A percentile compares a stretch with the other conserved stretches of the same genome.
phyloP scores from a whole-genome alignment of 2,113 vertebrate genomes.

The Corythaeola cristata region DNA sequence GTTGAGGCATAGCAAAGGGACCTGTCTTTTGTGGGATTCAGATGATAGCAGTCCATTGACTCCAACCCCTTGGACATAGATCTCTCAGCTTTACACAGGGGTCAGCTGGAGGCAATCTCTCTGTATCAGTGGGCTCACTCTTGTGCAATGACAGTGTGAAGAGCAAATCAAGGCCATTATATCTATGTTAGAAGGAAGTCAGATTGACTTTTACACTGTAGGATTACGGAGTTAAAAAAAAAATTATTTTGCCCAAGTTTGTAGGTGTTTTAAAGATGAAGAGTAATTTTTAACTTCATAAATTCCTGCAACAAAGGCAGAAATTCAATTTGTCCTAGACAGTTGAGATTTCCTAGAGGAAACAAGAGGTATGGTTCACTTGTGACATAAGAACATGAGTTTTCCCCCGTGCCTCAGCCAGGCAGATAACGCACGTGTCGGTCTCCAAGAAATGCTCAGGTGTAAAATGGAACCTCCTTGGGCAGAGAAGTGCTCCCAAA shows the following conservation, averaged over 20 bases:
- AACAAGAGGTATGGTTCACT: background rate
- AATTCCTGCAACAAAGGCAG: background rate
- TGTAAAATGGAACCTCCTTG: background rate
- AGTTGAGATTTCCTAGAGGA: background rate
- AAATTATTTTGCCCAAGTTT: background rate
- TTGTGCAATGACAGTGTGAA: accelerated
- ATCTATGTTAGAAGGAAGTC: background rate
- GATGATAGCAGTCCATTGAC: background rate
- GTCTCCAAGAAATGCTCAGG: background rate
- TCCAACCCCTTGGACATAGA: background rate
- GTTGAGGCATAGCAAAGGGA: background rate
- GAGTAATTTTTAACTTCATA: background rate
- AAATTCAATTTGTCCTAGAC: background rate
- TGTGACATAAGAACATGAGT: background rate
- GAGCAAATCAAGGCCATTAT: background rate
- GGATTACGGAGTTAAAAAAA: background rate
- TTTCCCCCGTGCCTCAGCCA: background rate
- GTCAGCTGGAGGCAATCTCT: background rate
- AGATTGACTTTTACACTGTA: background rate
- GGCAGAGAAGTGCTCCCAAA: constrained; percentile 25
- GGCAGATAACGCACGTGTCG: background rate
- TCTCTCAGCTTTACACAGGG: background rate
- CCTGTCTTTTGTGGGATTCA: background rate
- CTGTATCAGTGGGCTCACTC: background rate
- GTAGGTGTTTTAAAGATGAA: background rate